Evolutionary conservation across 2,888 invertebrate genomes (phyloP), one percentile per base, ranked within the genome.

Genomic region (Leucophora obtusa): DNA sequence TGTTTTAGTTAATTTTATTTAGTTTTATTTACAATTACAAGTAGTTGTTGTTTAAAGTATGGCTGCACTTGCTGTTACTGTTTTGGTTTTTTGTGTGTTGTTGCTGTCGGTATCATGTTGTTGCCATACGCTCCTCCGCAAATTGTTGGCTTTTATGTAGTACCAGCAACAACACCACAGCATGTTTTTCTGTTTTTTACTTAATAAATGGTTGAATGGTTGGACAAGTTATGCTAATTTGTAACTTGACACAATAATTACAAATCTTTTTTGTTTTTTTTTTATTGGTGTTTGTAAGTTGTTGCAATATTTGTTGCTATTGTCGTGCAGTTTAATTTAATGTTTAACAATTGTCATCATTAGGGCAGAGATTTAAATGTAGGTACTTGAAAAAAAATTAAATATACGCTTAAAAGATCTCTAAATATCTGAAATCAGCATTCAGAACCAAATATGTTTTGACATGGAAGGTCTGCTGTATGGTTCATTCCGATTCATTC

Each of bases 221-320:
- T 75, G 82, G 75, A 79, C 82, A 79, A 74, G 82, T 82, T 82
- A 82, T 82, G 82, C 78, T 82, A 82, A 82, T 82, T 82, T 82
- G 76, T 77, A 77, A 82, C 77, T 82, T 82, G 80, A 82, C 82
- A 82, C 82, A 80, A 82, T 82, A 82, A 82, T 82, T 82, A 82
- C 81, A 75, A 76, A 79, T 72, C 79, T 77, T 58, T 68, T 33
- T 35, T 66, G 33, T 18, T 54, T 50, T 68, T 53, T 21, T 51
- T 47, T 47, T 53, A 7, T 17, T 54, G 38, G 15, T 53, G 65
- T 65, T 28, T 65, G 58, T 66, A 50, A 74, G 38, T 35, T 66
- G 63, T 35, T 60, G 62, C 68, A 68, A 51, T 74, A 54, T 51
- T 54, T 54, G 35, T 54, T 54, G 35, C 62, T 70, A 60, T 50